These are phyloP conservation scores for Elysia chlorotica DNA, from an alignment of 1,140 invertebrate species.

Conservation along the genomic window DNA sequence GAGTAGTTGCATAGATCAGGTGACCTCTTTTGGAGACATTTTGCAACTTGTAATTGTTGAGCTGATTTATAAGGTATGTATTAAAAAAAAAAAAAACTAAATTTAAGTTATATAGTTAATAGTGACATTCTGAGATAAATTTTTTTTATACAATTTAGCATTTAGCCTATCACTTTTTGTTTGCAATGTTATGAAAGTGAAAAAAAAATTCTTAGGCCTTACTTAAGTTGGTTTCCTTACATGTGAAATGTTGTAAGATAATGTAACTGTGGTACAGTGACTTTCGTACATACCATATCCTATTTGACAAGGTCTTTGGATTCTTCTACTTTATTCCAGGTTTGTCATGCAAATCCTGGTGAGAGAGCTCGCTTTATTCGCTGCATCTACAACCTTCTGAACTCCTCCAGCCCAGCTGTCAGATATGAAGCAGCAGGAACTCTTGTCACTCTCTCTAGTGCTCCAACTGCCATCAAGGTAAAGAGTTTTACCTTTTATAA, in stretches of 20 bases:
- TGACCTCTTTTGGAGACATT: constrained; percentile 93
- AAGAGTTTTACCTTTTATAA: constrained; percentile 8
- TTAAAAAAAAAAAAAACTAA: too few relatives aligned
- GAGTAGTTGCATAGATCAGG: constrained; percentile 86
- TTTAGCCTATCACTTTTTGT: too few relatives aligned
- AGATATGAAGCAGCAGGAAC: constrained; percentile 98
- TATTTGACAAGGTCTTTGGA: too few relatives aligned
- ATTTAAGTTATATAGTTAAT: too few relatives aligned
- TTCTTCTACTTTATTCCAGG: too few relatives aligned
- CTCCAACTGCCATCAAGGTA: constrained; percentile 94
- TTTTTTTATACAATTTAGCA: too few relatives aligned
- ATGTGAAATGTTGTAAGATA: too few relatives aligned
- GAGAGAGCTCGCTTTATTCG: constrained; percentile 94
- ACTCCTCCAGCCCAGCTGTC: constrained; percentile 94
- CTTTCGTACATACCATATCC: too few relatives aligned
- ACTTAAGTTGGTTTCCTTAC: not conserved
- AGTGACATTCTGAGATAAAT: too few relatives aligned
- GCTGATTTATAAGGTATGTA: constrained; percentile 93
- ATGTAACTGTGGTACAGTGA: too few relatives aligned
- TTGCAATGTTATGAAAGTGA: too few relatives aligned
- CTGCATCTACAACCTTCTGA: constrained; percentile 97
- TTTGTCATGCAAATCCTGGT: constrained; percentile 95
- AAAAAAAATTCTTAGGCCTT: not conserved
- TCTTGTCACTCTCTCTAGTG: constrained; percentile 97
- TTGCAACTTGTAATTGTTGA: constrained; percentile 98